phyloP scores from a whole-genome alignment of 2,113 vertebrate species.

The Crotalus horridus region DNA sequence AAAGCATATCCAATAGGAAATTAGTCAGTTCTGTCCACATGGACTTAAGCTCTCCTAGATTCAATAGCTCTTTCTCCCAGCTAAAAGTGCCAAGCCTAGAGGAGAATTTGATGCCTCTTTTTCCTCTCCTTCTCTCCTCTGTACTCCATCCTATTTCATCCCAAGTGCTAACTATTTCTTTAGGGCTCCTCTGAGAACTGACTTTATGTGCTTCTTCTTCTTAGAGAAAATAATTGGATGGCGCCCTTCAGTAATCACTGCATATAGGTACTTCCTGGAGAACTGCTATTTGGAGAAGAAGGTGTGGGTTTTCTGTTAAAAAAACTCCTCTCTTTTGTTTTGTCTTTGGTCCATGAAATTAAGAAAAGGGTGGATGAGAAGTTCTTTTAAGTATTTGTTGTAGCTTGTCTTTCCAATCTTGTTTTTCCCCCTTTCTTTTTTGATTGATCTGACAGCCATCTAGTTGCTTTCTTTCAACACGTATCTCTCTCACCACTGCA shows the following conservation, averaged over 20 bases:
- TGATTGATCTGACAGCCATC: not conserved
- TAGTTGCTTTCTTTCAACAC: not conserved
- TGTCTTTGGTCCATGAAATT: not conserved
- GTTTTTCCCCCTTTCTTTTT: not conserved
- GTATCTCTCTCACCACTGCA: not conserved
- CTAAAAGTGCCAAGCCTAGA: not conserved
- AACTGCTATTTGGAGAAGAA: not conserved
- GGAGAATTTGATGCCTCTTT: not conserved
- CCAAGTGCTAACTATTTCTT: not conserved
- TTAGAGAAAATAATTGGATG: not conserved
- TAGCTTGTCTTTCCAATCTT: not conserved
- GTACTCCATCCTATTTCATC: not conserved
- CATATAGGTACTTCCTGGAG: not conserved
- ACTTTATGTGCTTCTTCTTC: not conserved
- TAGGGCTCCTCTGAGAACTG: not conserved
- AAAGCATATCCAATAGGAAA: not conserved
- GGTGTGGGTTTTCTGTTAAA: fast-evolving
- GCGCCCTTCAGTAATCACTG: not conserved
- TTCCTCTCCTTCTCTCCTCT: not conserved
- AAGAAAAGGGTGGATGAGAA: fast-evolving
- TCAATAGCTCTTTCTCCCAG: not conserved
- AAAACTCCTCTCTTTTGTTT: not conserved
- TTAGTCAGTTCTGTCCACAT: not conserved
- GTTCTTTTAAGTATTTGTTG: not conserved
- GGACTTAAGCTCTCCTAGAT: not conserved